Evolutionary conservation across 2,113 vertebrate genomes (phyloP).

Genomic region (Carassius auratus): DNA sequence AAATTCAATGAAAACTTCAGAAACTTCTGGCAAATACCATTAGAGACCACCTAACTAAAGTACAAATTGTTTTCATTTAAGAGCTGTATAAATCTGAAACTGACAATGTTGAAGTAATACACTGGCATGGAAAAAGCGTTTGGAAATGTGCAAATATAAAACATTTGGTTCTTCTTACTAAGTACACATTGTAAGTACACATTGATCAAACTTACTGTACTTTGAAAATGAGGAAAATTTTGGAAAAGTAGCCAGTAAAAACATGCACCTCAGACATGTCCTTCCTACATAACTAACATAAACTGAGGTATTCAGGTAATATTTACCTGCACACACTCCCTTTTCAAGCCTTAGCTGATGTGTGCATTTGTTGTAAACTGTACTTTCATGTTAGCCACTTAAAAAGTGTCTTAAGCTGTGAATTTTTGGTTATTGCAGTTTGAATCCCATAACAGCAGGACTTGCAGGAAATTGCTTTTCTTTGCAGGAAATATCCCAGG

Average conservation of each 20-base stretch:
- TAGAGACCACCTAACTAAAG: neutral
- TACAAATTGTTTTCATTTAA: neutral
- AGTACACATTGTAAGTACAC: neutral
- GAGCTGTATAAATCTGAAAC: neutral
- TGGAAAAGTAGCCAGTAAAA: neutral
- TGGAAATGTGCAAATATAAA: neutral
- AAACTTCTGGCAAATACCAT: neutral
- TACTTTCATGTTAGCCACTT: neutral
- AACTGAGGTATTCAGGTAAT: neutral
- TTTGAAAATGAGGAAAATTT: neutral
- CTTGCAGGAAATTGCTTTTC: neutral
- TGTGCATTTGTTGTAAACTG: neutral
- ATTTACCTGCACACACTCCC: neutral
- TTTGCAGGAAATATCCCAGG: neutral
- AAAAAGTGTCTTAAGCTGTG: slow-evolving; percentile 2
- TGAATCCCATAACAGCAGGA: neutral
- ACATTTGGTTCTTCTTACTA: neutral
- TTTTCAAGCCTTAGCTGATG: neutral
- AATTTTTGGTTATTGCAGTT: neutral
- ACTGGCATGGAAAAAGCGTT: neutral
- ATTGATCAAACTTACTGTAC: neutral
- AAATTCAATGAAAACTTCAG: neutral
- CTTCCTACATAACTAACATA: neutral
- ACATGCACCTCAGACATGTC: neutral
- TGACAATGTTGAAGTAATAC: neutral